A percentile compares a stretch with the other conserved stretches of the same genome.
Conservation (phyloP, 2,888 invertebrate genomes). For the Rhimphoctona megacephalus region DNA sequence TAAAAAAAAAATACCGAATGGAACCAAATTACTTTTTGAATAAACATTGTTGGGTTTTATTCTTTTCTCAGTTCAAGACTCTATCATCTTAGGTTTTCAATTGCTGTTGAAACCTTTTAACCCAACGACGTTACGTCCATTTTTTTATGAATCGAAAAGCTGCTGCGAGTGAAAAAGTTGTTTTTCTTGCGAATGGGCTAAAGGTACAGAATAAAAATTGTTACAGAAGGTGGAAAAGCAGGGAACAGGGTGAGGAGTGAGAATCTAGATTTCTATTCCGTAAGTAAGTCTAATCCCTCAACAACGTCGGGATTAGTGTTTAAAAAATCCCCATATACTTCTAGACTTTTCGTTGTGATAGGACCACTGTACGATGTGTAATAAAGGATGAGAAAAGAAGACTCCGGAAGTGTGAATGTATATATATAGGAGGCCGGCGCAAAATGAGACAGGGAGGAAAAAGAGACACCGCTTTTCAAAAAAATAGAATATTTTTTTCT, state of each 20-base stretch:
- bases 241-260: background rate
- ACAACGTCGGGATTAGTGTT: conserved; percentile 70
- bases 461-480: background rate
- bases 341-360: conserved; percentile 61
- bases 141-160: background rate
- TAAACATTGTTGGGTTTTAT: background rate
- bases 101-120: background rate
- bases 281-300: conserved; percentile 60
- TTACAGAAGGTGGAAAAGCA: background rate
- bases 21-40: background rate
- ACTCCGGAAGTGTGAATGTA: conserved; percentile 16
- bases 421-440: background rate
- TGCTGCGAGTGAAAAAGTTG: conserved; percentile 5
- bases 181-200: background rate
- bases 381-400: conserved; percentile 22
- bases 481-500: background rate
- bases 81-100: background rate
- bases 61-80: background rate
- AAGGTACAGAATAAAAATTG: conserved; percentile 19
- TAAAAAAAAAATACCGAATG: background rate
- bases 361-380: conserved; percentile 23
- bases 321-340: conserved; percentile 67
- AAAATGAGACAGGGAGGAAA: background rate
- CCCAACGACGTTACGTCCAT: background rate
- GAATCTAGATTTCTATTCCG: conserved; percentile 59